A percentile compares a stretch with the other conserved stretches of the same genome.
These are phyloP conservation scores for Amphipoea oculea DNA, from an alignment of 2,888 invertebrate species.

Conservation along the genomic window DNA sequence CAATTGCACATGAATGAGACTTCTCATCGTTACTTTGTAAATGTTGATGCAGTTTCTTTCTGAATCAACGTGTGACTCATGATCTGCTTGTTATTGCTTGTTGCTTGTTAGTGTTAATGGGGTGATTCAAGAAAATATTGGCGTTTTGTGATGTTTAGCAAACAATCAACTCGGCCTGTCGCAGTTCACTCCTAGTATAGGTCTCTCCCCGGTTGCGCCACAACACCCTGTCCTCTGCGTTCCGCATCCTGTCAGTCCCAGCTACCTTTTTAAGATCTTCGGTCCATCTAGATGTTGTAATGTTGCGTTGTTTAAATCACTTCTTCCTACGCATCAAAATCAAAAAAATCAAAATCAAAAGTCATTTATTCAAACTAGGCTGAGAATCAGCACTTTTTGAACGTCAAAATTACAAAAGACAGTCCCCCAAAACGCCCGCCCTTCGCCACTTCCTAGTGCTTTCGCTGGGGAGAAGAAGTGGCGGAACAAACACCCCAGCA, in stretches of 20 bases:
- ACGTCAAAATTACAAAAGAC: too few species aligned
- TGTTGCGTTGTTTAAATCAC: neutral
- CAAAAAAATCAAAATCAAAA: too few species aligned
- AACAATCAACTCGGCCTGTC: neutral
- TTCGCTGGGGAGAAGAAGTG: too few species aligned
- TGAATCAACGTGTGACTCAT: conserved; percentile 31
- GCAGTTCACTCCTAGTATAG: neutral
- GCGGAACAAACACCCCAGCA: too few species aligned
- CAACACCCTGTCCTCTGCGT: neutral
- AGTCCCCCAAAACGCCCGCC: too few species aligned
- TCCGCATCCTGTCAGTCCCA: neutral
- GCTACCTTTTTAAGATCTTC: neutral
- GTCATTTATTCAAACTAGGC: too few species aligned
- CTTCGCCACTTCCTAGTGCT: too few species aligned
- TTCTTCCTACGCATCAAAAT: neutral
- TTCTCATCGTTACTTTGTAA: conserved; percentile 51
- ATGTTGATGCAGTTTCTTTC: conserved; percentile 24
- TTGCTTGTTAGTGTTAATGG: neutral
- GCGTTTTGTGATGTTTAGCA: neutral
- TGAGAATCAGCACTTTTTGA: too few species aligned
- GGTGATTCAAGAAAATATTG: neutral
- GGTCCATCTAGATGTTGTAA: neutral
- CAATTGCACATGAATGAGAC: conserved; percentile 29
- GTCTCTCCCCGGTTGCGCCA: neutral
- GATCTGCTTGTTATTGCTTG: neutral